Evolutionary conservation across 1,140 invertebrate species (phyloP), one percentile per base, ranked within the genome.

Genomic region (Mycetomoellerius zeteki): DNA sequence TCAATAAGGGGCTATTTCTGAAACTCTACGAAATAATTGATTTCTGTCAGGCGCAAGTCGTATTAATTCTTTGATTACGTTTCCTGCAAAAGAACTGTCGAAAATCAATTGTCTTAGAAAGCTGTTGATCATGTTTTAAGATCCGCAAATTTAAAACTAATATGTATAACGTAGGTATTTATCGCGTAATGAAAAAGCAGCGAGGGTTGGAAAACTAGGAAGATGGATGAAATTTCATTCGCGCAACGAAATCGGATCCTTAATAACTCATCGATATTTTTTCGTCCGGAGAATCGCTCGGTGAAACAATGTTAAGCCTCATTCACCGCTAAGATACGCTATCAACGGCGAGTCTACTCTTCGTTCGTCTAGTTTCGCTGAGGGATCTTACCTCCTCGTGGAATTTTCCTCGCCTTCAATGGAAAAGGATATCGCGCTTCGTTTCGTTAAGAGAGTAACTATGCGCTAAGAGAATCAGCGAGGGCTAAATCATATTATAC

Each of bases 191-290:
- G 60, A 85, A 47, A 67, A 67, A 80, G 37, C 12, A 21, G 56
- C 19, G 30, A 7, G 1, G 52, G 3, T 56, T 27, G 33, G 52
- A 56, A 47, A 67, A 50, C 47, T 21, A 30, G 33, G 67, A 52
- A 30, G 19, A 56, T 21, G 60, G 86, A 52, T 67, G 88, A 89
- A 89, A 88, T 89, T 90, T 90, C 88, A 80, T 69, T 65, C 50
- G 71, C 80, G 69, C 69, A 84, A 84, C 80, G 67, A 89, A 90
- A 90, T 73, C 88, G 72, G 76, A 77, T 81, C 85, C 88, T 89
- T 86, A 88, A 89, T 86, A 88, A 89, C 88, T 86, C 88, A 86
- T 76, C 76, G 84, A 78, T 76, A 88, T 89, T 86, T 89, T 85
- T 86, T 78, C 88, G 76, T 37, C n/a, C 54, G 60, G 67, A 89